These are phyloP conservation scores for Strix uralensis DNA, from an alignment of 2,113 vertebrate species.

Conservation along the genomic window DNA sequence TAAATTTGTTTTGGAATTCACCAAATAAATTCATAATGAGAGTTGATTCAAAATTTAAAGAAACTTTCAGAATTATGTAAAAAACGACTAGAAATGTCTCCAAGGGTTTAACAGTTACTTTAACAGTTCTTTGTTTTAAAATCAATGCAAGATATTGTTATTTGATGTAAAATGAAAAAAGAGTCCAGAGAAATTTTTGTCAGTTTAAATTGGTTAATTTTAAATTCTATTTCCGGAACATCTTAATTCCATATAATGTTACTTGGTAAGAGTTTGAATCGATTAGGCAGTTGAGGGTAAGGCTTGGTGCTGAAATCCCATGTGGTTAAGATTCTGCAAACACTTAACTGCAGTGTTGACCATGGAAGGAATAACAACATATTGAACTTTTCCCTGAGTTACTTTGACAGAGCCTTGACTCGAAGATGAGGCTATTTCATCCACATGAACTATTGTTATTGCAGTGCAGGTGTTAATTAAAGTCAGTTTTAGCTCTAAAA, in stretches of 20 bases:
- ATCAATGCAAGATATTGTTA: background rate
- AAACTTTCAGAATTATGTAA: background rate
- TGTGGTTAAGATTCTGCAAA: background rate
- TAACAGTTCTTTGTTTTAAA: background rate
- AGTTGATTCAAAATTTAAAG: background rate
- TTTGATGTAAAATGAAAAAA: background rate
- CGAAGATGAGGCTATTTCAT: background rate
- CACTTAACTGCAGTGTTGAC: background rate
- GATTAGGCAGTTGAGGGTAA: background rate
- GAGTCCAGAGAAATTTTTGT: background rate
- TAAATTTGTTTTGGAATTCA: background rate
- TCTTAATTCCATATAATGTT: background rate
- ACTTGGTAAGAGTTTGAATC: background rate
- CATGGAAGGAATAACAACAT: background rate
- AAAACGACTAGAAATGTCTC: background rate
- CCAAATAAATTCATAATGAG: background rate
- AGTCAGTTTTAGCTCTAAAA: background rate
- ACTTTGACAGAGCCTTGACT: background rate
- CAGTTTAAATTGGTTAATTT: background rate
- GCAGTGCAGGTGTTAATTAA: background rate
- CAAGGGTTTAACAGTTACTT: background rate
- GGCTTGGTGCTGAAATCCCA: background rate
- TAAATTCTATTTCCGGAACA: background rate
- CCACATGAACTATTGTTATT: background rate
- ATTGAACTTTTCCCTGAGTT: background rate